A percentile compares a stretch with the other conserved stretches of the same genome.
phyloP scores from a whole-genome alignment of 2,797 vertebrate genomes.

The Pangasius macronema region DNA sequence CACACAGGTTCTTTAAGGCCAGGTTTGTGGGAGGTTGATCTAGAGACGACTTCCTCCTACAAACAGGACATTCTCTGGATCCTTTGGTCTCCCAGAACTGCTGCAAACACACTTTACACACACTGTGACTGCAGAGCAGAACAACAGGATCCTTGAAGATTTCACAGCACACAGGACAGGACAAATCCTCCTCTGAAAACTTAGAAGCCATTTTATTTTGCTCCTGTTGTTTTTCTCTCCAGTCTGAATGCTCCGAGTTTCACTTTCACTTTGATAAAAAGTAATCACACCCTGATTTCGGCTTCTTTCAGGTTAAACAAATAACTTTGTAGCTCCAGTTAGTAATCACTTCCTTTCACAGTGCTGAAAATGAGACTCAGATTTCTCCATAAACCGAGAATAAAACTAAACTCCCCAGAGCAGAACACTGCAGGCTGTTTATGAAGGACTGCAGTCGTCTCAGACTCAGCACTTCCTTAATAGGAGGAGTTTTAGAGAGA shows the following conservation, averaged over 20 bases:
- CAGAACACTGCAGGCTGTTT: too few relatives aligned
- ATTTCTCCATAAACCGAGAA: too few relatives aligned
- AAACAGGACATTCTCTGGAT: constrained; percentile 22
- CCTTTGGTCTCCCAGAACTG: not conserved
- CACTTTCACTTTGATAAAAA: too few relatives aligned
- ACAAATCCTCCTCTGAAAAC: not conserved
- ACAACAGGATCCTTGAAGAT: not conserved
- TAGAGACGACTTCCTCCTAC: not conserved
- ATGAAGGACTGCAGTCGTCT: not conserved
- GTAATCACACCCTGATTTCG: too few relatives aligned
- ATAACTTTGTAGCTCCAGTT: too few relatives aligned
- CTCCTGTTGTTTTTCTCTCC: too few relatives aligned
- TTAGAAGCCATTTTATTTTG: too few relatives aligned
- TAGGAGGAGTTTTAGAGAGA: not conserved
- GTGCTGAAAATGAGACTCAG: too few relatives aligned
- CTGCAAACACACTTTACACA: constrained; percentile 16
- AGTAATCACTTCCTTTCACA: too few relatives aligned
- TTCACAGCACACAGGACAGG: constrained; percentile 18
- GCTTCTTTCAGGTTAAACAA: too few relatives aligned
- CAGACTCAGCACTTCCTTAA: not conserved
- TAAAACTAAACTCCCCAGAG: too few relatives aligned
- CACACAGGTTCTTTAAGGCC: constrained; percentile 15
- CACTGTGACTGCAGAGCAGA: not conserved
- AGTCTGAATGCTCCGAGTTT: too few relatives aligned
- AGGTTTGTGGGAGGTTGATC: not conserved